Evolutionary conservation across 2,888 invertebrate species (phyloP), one percentile per base, ranked within the genome.

Genomic region (Brachyopa scutellaris): DNA sequence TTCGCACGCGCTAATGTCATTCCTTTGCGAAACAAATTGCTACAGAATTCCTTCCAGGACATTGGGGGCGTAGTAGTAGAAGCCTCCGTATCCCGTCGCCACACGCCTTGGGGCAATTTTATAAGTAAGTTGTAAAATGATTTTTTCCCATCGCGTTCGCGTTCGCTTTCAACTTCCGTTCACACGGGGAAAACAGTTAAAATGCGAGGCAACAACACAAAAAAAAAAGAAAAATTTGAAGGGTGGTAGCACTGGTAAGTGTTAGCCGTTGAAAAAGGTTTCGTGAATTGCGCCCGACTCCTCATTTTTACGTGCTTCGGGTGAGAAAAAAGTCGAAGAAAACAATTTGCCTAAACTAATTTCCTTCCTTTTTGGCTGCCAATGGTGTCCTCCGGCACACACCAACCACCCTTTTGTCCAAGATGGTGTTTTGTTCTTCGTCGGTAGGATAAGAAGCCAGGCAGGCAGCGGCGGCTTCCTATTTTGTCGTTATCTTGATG

Each of bases 281-380:
- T 47, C 15, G 73, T 23, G 33, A 47, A 49, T 40, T 49, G 29
- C 7, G 8, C 21, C 47, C n/a, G n/a, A 8, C 19, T 31, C 51
- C 64, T 49, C 38, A 57, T 49, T 70, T 72, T 55, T 62, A 73
- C 79, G 72, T 67, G 79, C 79, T 49, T 55, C 19, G 62, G 47
- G 62, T 69, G 74, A 45, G 51, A 51, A 53, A 72, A 74, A 62
- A 57, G 42, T 45, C 69, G 59, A 74, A 84, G 86, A 86, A 85
- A 88, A 88, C 88, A 88, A 88, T 88, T 88, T 88, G 88, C 86
- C 87, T 87, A 87, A 88, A 86, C 88, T 88, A 88, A 88, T 88
- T 88, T 88, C 88, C 88, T 87, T 86, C 84, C 87, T 79, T 62
- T 40, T 59, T 72, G 62, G 19, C 62, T 45, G 84, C 69, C 31